A percentile compares a stretch with the other conserved stretches of the same genome.
These are phyloP conservation scores for Cataglyphis albicans DNA, from an alignment of 2,888 invertebrate species.

Conservation along the genomic window DNA sequence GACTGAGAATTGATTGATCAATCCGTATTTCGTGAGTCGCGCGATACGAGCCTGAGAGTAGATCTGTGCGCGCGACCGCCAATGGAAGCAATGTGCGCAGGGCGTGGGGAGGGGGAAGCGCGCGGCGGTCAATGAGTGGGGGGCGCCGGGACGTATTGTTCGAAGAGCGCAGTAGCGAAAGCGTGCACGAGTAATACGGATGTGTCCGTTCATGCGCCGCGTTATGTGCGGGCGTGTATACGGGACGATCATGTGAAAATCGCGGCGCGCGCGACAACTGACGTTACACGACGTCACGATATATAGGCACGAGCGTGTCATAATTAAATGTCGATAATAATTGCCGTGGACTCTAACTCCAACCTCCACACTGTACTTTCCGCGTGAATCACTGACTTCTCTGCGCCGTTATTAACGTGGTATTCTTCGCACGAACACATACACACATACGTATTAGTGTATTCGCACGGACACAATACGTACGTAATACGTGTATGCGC, in stretches of 20 bases:
- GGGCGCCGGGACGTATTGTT: not conserved
- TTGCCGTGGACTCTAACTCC: not conserved
- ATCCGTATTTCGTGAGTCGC: too few relatives aligned
- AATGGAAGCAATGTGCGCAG: conserved; percentile 42
- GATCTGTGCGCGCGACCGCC: conserved; percentile 21
- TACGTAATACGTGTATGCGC: not conserved
- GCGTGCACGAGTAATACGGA: conserved; percentile 67
- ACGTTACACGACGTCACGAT: not conserved
- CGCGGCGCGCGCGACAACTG: not conserved
- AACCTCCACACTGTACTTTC: conserved; percentile 8
- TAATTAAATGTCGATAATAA: not conserved
- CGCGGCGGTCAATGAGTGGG: conserved; percentile 52
- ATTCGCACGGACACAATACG: not conserved
- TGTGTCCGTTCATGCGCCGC: conserved; percentile 47
- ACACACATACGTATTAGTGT: not conserved
- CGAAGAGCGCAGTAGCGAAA: conserved; percentile 65
- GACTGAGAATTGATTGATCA: not conserved
- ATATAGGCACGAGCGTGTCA: not conserved
- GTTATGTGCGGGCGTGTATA: conserved; percentile 18
- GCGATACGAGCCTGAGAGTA: conserved; percentile 42
- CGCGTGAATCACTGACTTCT: conserved; percentile 26
- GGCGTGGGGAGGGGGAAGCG: not conserved
- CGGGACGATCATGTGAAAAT: conserved; percentile 29
- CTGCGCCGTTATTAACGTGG: conserved; percentile 14
- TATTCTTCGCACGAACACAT: not conserved